These are phyloP conservation scores for Dryocosmus kuriphilus DNA, from an alignment of 2,888 invertebrate species.

Conservation along the genomic window DNA sequence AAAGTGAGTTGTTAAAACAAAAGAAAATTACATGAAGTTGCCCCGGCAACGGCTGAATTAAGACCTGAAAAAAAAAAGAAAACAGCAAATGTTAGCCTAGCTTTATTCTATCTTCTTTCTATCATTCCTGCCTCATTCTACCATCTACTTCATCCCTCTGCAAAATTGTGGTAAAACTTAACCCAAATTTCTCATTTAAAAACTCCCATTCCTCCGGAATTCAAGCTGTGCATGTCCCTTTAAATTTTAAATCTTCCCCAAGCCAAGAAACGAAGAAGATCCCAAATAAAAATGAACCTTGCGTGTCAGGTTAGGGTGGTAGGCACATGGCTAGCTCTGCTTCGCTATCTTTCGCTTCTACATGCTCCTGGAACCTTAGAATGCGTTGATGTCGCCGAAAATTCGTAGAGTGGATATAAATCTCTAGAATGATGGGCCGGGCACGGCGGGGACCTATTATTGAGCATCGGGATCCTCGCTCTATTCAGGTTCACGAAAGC, in stretches of 20 bases:
- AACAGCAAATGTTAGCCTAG: too few relatives aligned
- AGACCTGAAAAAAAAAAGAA: too few relatives aligned
- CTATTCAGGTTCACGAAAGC: conserved; percentile 75
- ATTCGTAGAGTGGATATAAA: conserved; percentile 44
- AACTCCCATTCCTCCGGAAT: background rate
- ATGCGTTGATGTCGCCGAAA: conserved; percentile 47
- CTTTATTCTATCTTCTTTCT: too few relatives aligned
- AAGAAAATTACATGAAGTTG: too few relatives aligned
- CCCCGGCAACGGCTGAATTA: too few relatives aligned
- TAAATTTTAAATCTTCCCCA: conserved; percentile 34
- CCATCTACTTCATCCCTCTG: background rate
- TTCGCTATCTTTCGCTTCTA: conserved; percentile 43
- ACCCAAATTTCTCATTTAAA: background rate
- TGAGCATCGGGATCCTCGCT: conserved; percentile 65
- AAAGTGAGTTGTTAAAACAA: too few relatives aligned
- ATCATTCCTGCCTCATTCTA: too few relatives aligned
- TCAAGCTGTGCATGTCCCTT: conserved; percentile 20
- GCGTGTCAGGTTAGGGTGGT: background rate
- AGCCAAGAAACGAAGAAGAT: conserved; percentile 15
- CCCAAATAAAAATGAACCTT: conserved; percentile 25
- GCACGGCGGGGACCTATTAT: conserved; percentile 64
- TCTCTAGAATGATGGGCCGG: conserved; percentile 53
- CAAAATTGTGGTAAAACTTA: background rate
- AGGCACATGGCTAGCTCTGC: background rate
- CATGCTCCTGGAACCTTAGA: conserved; percentile 41